A percentile compares a stretch with the other conserved stretches of the same genome.
phyloP scores from a whole-genome alignment of 1,140 invertebrate genomes.

The Zelostemma sp. region DNA sequence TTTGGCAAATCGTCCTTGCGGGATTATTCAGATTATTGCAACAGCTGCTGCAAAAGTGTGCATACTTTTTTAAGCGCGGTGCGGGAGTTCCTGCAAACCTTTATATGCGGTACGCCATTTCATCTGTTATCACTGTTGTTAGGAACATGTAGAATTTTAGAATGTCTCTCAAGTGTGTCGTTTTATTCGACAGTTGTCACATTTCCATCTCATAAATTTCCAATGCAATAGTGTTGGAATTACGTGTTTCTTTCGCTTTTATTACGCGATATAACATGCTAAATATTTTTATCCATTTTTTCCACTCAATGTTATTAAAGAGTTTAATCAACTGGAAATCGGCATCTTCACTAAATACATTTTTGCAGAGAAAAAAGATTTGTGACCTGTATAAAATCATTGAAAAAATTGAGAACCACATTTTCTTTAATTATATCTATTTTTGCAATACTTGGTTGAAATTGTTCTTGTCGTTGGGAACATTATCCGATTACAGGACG shows the following conservation, averaged over 20 bases:
- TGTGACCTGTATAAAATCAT: no score
- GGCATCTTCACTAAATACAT: no score
- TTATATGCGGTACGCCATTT: no score
- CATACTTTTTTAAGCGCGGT: no score
- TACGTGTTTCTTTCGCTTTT: background rate
- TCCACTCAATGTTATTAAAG: background rate
- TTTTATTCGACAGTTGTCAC: conserved; percentile 3
- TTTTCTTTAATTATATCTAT: conserved; percentile 14
- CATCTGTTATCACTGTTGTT: no score
- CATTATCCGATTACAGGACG: conserved; percentile 27
- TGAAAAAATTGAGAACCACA: background rate
- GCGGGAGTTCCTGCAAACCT: no score
- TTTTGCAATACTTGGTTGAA: conserved; percentile 13
- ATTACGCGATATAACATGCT: background rate
- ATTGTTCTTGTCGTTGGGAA: conserved; percentile 19
- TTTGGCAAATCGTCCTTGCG: no score
- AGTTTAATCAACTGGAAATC: no score
- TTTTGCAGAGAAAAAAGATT: no score
- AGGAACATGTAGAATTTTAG: background rate
- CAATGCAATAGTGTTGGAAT: conserved; percentile 4
- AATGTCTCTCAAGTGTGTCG: conserved; percentile 13
- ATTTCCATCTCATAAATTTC: conserved; percentile 10
- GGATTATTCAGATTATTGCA: no score
- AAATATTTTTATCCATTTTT: background rate
- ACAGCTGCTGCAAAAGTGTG: no score